phyloP scores from a whole-genome alignment of 1,140 invertebrate genomes.

The Telenomus remus region DNA sequence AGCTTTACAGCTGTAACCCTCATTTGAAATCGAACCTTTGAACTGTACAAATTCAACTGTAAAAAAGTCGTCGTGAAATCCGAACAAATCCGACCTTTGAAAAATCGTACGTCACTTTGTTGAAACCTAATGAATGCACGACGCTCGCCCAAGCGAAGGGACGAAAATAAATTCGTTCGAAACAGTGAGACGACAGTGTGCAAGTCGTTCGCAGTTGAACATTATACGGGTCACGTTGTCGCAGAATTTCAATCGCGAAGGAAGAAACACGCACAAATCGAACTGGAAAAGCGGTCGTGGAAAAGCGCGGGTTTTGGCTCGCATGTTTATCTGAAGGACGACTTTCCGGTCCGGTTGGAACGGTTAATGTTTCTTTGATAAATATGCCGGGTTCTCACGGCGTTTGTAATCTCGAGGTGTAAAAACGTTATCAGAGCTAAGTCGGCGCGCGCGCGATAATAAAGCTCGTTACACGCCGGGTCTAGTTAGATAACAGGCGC shows the following conservation, averaged over 20 bases:
- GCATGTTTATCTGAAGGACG: conserved; percentile 43
- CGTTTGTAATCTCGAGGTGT: conserved; percentile 32
- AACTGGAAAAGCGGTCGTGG: too few relatives aligned
- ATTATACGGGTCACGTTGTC: conserved; percentile 38
- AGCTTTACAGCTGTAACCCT: neutral
- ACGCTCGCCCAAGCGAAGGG: conserved; percentile 9
- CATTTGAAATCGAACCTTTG: conserved; percentile 1
- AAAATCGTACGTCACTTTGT: conserved; percentile 7
- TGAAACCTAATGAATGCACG: conserved; percentile 14
- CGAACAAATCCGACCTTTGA: conserved; percentile 2
- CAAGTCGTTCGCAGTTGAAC: conserved; percentile 1
- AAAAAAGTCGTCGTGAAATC: neutral
- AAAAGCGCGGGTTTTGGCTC: too few relatives aligned
- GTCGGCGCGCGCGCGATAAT: conserved; percentile 47
- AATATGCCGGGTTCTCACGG: conserved; percentile 51
- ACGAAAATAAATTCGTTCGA: conserved; percentile 20
- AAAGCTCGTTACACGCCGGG: conserved; percentile 53
- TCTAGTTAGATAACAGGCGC: conserved; percentile 46
- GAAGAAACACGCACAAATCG: conserved; percentile 42
- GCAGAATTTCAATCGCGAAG: conserved; percentile 33
- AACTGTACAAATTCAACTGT: conserved; percentile 1
- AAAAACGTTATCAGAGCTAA: conserved; percentile 50
- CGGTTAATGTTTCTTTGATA: conserved; percentile 52
- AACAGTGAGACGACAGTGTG: conserved; percentile 3
- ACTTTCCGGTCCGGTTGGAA: conserved; percentile 28